These are phyloP conservation scores for Rotaria magnacalcarata DNA, from an alignment of 2,888 invertebrate genomes.

Conservation along the genomic window DNA sequence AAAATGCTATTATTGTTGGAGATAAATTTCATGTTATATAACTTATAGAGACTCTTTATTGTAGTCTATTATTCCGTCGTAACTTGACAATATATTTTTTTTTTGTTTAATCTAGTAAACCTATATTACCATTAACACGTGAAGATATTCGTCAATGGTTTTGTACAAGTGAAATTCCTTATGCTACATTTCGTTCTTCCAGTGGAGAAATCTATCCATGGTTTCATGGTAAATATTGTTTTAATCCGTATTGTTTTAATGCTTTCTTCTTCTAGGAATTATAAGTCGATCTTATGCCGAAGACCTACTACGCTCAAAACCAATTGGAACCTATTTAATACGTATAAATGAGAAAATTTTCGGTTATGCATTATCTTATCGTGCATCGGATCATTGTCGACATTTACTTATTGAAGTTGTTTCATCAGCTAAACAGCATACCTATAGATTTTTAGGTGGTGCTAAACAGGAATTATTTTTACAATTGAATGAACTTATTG, in stretches of 20 bases:
- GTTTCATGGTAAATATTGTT: constrained; percentile 70
- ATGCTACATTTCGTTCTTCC: constrained; percentile 66
- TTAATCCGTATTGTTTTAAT: neutral
- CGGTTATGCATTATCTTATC: constrained; percentile 76
- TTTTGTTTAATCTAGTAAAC: constrained; percentile 48
- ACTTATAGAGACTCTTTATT: no score
- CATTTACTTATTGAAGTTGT: constrained; percentile 72
- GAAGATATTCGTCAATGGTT: constrained; percentile 76
- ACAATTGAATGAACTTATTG: neutral
- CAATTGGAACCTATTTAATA: constrained; percentile 70
- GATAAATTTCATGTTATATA: no score
- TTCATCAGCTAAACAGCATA: neutral
- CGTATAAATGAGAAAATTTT: constrained; percentile 74
- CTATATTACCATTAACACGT: constrained; percentile 65
- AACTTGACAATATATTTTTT: neutral
- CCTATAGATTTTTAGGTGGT: constrained; percentile 16
- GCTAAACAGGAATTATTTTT: neutral
- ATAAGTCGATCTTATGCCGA: constrained; percentile 72
- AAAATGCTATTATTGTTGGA: no score
- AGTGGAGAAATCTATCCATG: constrained; percentile 65
- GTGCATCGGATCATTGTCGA: constrained; percentile 68
- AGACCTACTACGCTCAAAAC: constrained; percentile 63
- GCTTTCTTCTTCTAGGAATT: constrained; percentile 63
- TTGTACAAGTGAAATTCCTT: constrained; percentile 66
- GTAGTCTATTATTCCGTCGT: no score